phyloP scores from a whole-genome alignment of 2,888 invertebrate genomes.

The Cantharis lateralis region DNA sequence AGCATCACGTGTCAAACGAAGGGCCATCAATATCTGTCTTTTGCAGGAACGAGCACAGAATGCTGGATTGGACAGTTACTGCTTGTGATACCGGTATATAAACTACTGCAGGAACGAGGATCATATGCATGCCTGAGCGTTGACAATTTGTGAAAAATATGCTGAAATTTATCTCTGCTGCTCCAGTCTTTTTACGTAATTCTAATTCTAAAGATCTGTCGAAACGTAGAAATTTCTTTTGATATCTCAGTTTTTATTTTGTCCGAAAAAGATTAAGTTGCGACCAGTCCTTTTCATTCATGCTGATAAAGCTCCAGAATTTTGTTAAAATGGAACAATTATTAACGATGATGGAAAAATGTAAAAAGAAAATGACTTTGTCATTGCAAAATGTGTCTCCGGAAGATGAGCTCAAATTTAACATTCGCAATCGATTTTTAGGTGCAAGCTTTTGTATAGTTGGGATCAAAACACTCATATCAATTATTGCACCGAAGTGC shows the following conservation, averaged over 20 bases:
- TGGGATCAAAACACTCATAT: background rate
- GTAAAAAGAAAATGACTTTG: background rate
- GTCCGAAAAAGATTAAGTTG: background rate
- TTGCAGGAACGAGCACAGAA: constrained; percentile 25
- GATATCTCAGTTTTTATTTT: background rate
- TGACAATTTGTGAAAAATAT: constrained; percentile 25
- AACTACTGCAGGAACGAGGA: constrained; percentile 14
- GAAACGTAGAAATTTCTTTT: constrained; percentile 14
- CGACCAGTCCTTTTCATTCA: background rate
- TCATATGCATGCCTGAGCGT: constrained; percentile 23
- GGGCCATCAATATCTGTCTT: constrained; percentile 31
- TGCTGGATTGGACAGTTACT: constrained; percentile 28
- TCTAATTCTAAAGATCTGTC: constrained; percentile 7
- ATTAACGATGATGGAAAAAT: background rate
- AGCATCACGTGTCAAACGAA: constrained; percentile 26
- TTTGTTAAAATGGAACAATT: background rate
- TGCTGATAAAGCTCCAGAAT: background rate
- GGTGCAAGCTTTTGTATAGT: background rate
- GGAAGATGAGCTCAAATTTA: background rate
- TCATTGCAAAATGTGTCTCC: background rate
- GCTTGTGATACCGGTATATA: constrained; percentile 22
- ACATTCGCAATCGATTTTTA: constrained; percentile 1
- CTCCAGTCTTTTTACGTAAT: constrained; percentile 17
- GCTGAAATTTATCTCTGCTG: constrained; percentile 18
- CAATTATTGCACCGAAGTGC: constrained; percentile 9